Base-by-base conservation (phyloP, 2,888 invertebrate species). In the Trypoxylon attenuatum region DNA sequence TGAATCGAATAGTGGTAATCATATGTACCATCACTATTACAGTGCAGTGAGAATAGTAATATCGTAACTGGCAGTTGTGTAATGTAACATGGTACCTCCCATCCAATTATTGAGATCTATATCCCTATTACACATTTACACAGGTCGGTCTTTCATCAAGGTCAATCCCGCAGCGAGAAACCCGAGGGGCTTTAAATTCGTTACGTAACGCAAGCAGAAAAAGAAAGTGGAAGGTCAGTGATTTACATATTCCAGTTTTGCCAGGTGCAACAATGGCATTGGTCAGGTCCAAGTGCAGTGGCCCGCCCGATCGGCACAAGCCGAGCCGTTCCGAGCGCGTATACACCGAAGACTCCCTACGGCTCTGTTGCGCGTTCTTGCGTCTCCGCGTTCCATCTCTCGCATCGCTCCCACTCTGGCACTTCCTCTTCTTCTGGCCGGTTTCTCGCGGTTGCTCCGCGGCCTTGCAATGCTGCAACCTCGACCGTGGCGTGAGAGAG, bases 391-490 rank as follows among this genome's bases (percentile, higher is more conserved):
- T 61, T 70, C 68, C 60, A 65, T 62, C 60, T 71, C 52, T 41
- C 55, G 5, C 57, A 66, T 71, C 69, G 55, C 71, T 69, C 71
- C 59, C 62, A 64, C 69, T 47, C 65, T 33, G 33, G 54, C 51
- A 62, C 69, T 77, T 77, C 73, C 78, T 79, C 78, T 75, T 75
- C 73, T 77, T 72, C 73, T 70, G 70, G 74, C 76, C 76, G 78
- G 75, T 79, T 70, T 73, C 79, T 76, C 70, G 74, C 76, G 77
- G 79, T 80, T 80, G 80, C 77, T 77, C 51, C 71, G 76, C 81
- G 84, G 82, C 84, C 83, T 84, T 84, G 84, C 84, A 84, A 84
- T 83, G 83, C 80, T 84, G 79, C 77, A 73, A 60, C 59, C 70
- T 76, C 77, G 56, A 23, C 56, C 53, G 56, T 60, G 70, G 61